Percentiles rank a stretch among this genome's conserved stretches.
Conservation (phyloP, 2,797 vertebrate species). For the Anguilla obscura region DNA sequence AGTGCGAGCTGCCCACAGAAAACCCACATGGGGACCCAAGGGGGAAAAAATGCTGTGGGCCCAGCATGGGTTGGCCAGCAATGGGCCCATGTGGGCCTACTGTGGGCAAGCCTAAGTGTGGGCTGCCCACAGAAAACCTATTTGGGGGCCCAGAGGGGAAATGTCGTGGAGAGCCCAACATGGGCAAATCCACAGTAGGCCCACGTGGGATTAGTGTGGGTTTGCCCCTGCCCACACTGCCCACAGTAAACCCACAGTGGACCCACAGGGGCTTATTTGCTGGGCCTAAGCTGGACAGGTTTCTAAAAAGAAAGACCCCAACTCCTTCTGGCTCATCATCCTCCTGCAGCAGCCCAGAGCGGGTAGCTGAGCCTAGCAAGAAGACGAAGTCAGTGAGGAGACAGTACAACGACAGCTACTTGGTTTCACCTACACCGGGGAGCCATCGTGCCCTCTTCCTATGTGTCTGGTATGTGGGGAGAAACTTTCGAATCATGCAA, state of each 20-base stretch:
- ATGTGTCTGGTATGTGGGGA: not conserved
- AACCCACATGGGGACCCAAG: not conserved
- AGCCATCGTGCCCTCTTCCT: not conserved
- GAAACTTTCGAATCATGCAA: slow-evolving; percentile 35
- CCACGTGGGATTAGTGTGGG: too few species aligned
- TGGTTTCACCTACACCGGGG: slow-evolving; percentile 33
- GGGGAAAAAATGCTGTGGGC: not conserved
- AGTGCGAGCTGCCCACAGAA: not conserved
- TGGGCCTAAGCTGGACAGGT: not conserved
- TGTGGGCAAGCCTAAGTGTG: not conserved
- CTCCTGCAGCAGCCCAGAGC: not conserved
- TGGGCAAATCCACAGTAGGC: not conserved
- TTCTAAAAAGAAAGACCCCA: slow-evolving; percentile 31
- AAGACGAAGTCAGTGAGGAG: not conserved
- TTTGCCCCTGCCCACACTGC: too few species aligned
- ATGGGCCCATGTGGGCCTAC: not conserved
- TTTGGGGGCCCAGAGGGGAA: not conserved
- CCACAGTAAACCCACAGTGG: not conserved
- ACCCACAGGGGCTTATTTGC: not conserved
- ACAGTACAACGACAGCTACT: not conserved
- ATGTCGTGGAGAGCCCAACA: not conserved
- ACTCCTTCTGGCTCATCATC: not conserved
- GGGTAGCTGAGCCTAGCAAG: not conserved
- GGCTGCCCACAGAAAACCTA: not conserved
- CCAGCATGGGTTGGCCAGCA: too few species aligned